Percentiles rank a stretch among this genome's conserved stretches.
Evolutionary conservation across 2,113 vertebrate species (phyloP).

Genomic region (Cervus canadensis): DNA sequence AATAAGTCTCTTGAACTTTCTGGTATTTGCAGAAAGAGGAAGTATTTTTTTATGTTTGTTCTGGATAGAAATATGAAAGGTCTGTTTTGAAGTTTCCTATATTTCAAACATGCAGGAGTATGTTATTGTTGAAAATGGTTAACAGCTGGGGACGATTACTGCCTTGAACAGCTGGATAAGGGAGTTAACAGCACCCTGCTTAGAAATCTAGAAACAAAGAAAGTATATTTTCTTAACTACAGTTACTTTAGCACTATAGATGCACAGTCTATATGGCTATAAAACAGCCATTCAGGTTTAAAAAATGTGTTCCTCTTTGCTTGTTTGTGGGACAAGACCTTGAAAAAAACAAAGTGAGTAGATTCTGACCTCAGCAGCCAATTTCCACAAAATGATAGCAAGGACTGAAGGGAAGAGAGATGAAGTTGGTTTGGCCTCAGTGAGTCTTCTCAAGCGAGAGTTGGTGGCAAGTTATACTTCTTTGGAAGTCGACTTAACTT

Average conservation of each 20-base stretch:
- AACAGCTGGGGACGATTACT: not conserved
- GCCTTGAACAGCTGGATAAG: slow-evolving; percentile 21
- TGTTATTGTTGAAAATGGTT: slow-evolving; percentile 1
- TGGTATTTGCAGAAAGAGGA: not conserved
- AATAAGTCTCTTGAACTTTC: not conserved
- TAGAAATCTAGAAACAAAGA: slow-evolving; percentile 15
- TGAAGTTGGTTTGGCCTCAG: not conserved
- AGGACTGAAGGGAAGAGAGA: not conserved
- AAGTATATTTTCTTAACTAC: slow-evolving; percentile 11
- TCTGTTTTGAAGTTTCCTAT: slow-evolving; percentile 38
- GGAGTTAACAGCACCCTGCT: not conserved
- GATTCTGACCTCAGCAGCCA: not conserved
- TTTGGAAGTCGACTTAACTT: not conserved
- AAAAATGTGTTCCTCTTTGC: slow-evolving; percentile 14
- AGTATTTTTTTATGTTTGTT: slow-evolving; percentile 52
- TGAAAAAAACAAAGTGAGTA: not conserved
- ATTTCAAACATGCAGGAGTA: slow-evolving; percentile 23
- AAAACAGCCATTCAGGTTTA: not conserved
- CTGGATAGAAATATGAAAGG: not conserved
- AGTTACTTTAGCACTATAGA: not conserved
- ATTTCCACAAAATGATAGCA: not conserved
- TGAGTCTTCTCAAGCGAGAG: not conserved
- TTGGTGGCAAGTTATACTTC: not conserved
- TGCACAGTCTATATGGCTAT: not conserved
- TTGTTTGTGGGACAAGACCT: not conserved